Evolutionary conservation across 2,888 invertebrate species (phyloP), one percentile per base, ranked within the genome.

Genomic region (Trissonchulus latispiculum): DNA sequence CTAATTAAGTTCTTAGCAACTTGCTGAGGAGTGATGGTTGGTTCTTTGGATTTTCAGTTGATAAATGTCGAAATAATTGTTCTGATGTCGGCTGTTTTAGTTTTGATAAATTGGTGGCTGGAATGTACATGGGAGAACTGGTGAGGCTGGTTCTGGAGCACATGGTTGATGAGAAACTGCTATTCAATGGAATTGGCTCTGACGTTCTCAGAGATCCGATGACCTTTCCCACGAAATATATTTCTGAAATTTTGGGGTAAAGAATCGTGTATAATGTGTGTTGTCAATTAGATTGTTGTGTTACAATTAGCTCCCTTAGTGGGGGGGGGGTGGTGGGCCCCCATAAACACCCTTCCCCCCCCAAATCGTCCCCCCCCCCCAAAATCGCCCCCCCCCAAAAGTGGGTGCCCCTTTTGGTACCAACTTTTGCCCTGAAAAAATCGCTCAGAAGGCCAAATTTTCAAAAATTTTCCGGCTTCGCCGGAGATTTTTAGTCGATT

Each of bases 81-180:
- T 66, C 3, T 28, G 15, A 8, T 71, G 15, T 3, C 3, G 29
- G n/a, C n/a, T n/a, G n/a, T 33, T 75, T 1, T 85, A 91, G 90
- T 72, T 90, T 90, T 85, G 96, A 96, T 84, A 96, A 96, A 85
- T 94, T 95, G 93, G 94, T 96, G 80, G 95, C 95, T 1, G 96
- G 96, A 76, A 95, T 95, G 95, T 96, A 96, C 84, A 90, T 97
- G 91, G 97, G 97, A 18, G 97, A 97, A 84, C 84, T 97, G 76
- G 92, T 91, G 2, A 89, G 97, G 73, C 87, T 93, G 72, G 91
- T 90, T 2, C 86, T 95, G 72, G 90, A 90, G 69, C 90, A 91
- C 82, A 90, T 93, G 81, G 90, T 91, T 8, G 79, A 80, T 66
- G 77, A 80, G 23, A 33, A 32, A 36, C 80, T 85, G 1, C 84